Evolutionary conservation across 2,113 vertebrate genomes (phyloP).

Genomic region (Cinclus mexicanus): DNA sequence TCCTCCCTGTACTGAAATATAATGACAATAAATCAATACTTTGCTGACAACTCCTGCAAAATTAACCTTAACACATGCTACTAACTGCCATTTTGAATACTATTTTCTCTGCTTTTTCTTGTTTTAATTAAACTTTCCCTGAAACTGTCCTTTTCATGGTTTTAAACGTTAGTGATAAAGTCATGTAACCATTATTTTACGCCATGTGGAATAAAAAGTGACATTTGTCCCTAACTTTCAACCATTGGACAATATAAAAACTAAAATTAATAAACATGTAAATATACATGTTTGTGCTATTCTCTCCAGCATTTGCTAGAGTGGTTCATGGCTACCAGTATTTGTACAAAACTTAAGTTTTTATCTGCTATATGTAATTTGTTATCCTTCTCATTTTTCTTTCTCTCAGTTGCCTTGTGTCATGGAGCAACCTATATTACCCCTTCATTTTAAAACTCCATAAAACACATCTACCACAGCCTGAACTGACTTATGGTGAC

Average conservation of each 20-base stretch:
- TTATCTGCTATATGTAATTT: background rate
- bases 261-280: background rate
- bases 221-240: background rate
- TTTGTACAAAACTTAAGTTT: background rate
- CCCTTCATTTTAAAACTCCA: background rate
- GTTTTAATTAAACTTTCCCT: background rate
- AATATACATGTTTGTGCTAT: background rate
- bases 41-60: background rate
- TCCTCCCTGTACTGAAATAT: background rate
- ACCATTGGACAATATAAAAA: background rate
- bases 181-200: too few relatives aligned
- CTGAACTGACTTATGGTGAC: background rate
- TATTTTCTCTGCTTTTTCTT: background rate
- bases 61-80: background rate
- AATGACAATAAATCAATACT: background rate
- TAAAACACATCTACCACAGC: background rate
- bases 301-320: background rate
- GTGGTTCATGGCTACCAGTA: accelerated
- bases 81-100: background rate
- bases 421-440: background rate
- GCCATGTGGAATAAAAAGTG: background rate
- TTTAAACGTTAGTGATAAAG: background rate
- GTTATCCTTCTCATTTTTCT: background rate
- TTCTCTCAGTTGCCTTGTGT: background rate
- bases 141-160: background rate